Evolutionary conservation across 2,888 invertebrate genomes (phyloP).

Genomic region (Chymomyza procnemis): DNA sequence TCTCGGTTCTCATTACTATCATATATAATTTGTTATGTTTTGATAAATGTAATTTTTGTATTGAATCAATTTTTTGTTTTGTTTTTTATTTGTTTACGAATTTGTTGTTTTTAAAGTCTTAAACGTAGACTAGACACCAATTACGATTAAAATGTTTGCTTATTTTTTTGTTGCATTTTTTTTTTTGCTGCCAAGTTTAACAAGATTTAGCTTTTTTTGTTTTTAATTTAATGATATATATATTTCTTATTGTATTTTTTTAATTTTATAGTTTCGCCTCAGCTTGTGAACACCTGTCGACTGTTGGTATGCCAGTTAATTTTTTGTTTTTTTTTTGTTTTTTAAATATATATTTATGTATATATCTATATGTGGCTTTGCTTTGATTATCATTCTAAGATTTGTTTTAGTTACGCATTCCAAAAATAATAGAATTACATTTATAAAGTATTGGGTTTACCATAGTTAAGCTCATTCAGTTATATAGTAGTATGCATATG

Average conservation of each 20-base stretch:
- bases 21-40: conserved; percentile 15
- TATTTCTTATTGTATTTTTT: conserved; percentile 26
- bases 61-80: conserved; percentile 16
- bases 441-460: conserved; percentile 40
- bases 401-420: conserved; percentile 59
- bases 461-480: conserved; percentile 65
- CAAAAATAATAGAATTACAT: background rate
- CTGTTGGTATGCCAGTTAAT: conserved; percentile 57
- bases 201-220: conserved; percentile 36
- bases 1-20: conserved; percentile 28
- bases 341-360: conserved; percentile 24
- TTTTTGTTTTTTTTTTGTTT: conserved; percentile 41
- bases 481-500: background rate
- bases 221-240: conserved; percentile 24
- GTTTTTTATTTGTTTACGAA: conserved; percentile 43
- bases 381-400: conserved; percentile 51
- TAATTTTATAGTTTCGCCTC: conserved; percentile 20
- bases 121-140: conserved; percentile 76
- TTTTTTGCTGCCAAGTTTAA: conserved; percentile 36
- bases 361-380: conserved; percentile 17
- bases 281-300: conserved; percentile 59
- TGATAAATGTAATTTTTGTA: conserved; percentile 32
- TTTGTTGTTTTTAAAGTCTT: conserved; percentile 73
- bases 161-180: conserved; percentile 15
- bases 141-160: conserved; percentile 58